These are phyloP conservation scores for Zaprionus taronus DNA, from an alignment of 1,140 invertebrate species.

Conservation along the genomic window DNA sequence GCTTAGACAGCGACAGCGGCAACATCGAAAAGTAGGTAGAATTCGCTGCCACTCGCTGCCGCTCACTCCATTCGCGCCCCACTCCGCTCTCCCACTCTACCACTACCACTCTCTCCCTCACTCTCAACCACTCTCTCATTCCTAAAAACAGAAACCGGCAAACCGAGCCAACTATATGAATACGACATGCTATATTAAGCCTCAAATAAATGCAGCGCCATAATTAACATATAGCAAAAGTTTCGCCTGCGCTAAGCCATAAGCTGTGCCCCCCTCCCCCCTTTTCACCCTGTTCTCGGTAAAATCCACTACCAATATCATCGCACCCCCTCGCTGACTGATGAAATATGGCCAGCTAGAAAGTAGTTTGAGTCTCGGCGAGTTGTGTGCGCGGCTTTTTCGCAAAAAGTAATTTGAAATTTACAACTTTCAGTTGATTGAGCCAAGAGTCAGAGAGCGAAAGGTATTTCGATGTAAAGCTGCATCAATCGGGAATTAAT, in stretches of 20 bases:
- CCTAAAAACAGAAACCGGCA: conserved; percentile 28
- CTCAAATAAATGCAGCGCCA: conserved; percentile 79
- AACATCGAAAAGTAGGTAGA: conserved; percentile 39
- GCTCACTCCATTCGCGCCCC: background rate
- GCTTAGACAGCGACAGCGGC: conserved; percentile 66
- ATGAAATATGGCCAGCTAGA: conserved; percentile 49
- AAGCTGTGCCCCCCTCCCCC: conserved; percentile 27
- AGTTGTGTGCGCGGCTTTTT: conserved; percentile 5
- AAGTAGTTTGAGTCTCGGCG: conserved; percentile 27
- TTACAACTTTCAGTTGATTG: conserved; percentile 55
- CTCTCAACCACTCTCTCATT: background rate
- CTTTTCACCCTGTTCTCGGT: background rate
- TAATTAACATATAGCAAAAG: conserved; percentile 83
- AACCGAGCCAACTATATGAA: conserved; percentile 54
- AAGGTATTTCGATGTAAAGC: conserved; percentile 11
- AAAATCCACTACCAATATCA: background rate
- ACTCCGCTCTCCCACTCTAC: conserved; percentile 26
- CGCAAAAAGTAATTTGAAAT: conserved; percentile 51
- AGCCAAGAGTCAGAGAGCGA: conserved; percentile 27
- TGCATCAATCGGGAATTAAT: conserved; percentile 37
- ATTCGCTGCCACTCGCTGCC: conserved; percentile 5
- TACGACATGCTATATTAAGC: conserved; percentile 77
- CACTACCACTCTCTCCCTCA: conserved; percentile 16
- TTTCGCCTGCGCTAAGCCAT: conserved; percentile 59
- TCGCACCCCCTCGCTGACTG: conserved; percentile 15